Base-by-base conservation (phyloP, 2,888 invertebrate species). In the Perizoma affinitatum region DNA sequence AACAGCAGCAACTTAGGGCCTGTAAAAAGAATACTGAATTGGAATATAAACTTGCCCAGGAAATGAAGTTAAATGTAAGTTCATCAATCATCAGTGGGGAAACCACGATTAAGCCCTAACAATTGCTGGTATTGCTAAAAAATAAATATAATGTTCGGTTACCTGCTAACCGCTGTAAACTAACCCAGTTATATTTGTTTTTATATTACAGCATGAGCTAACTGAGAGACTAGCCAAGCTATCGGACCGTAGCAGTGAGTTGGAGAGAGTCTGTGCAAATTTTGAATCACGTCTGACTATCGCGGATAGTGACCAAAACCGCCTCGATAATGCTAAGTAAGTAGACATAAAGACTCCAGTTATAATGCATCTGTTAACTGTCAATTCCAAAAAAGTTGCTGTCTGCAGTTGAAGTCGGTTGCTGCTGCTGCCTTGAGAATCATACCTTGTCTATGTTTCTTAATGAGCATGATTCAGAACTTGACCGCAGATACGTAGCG, bases 311-410 rank as follows among this genome's bases (percentile, higher is more conserved):
- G 90, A 90, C 40, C 75, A 79, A 36, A 79, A 82, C 5, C 69
- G 86, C 46, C 70, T 90, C 6, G 85, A 90, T 4, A 86, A 78
- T 70, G 87, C 87, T 0, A 87, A 85, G 90, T 89, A 63, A 71
- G 79, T 70, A 8, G 22, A 46, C 6, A 11, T 44, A 44, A 22
- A 5, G 7, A 11, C 11, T 3, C 4, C 22, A 22, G 38, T 6
- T 1, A 6, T 4, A 5, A 6, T 38, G 5, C 38, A 38, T 0
- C 38, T 5, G 22, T 22, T 2, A 22, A 22, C 22, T 22, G 22
- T 2, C 22, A 22, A 22, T 22, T 22, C 22, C 22, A 22, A 2
- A 22, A 22, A 22, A 22, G 22, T 22, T 22, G 22, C 1, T 22
- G 3, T 22, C 22, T 22, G 3, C 3, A 22, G 22, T 22, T 22